phyloP scores from a whole-genome alignment of 2,113 vertebrate species.

The Sapayoa aenigma region DNA sequence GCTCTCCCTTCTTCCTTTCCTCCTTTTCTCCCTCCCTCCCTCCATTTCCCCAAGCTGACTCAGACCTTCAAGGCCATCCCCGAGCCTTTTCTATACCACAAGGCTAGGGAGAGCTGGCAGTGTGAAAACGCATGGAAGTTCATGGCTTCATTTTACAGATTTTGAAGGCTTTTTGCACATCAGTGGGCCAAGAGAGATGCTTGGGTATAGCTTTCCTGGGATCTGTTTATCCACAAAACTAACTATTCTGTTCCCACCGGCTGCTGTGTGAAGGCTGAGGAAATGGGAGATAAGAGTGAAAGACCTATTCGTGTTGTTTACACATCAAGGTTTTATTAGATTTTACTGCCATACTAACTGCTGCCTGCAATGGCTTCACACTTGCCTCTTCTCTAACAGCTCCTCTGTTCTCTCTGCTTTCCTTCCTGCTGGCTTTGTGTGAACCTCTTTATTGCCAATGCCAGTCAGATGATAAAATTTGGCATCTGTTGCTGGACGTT shows the following conservation, averaged over 20 bases:
- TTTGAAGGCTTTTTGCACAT: neutral
- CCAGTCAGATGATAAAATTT: neutral
- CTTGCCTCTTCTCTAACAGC: neutral
- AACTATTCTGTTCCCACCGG: neutral
- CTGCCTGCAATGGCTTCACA: neutral
- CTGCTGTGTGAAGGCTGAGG: neutral
- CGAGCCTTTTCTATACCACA: neutral
- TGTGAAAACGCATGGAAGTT: neutral
- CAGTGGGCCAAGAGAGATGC: neutral
- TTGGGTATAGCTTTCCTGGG: neutral
- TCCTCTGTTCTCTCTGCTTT: neutral
- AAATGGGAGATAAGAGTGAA: neutral
- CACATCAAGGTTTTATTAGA: constrained; percentile 23
- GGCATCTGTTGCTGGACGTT: constrained; percentile 7
- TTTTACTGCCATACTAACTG: constrained; percentile 36
- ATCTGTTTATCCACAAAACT: neutral
- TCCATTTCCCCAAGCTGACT: neutral
- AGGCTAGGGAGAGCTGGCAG: neutral
- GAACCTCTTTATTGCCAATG: neutral
- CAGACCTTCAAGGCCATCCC: neutral
- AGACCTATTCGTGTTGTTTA: neutral
- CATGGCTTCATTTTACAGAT: neutral
- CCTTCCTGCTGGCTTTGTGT: neutral
- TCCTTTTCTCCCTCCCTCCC: neutral
- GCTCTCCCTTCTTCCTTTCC: neutral